Evolutionary conservation across 2,113 vertebrate species (phyloP).

Genomic region (Rhinoderma darwinii): DNA sequence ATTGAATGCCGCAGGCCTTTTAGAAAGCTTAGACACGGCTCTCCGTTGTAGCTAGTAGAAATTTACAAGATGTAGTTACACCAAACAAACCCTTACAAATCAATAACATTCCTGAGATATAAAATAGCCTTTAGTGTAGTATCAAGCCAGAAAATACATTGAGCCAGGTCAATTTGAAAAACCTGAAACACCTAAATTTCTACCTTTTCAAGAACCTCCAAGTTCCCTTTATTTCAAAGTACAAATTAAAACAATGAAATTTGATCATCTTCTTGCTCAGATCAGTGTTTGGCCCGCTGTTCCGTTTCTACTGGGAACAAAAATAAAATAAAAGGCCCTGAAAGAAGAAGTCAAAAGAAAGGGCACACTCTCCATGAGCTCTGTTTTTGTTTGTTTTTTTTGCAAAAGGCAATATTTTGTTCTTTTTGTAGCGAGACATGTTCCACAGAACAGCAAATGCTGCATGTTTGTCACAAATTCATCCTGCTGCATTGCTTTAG

Average conservation of each 20-base stretch:
- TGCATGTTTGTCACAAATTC: slow-evolving; percentile 30
- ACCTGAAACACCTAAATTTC: neutral
- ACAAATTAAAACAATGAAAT: neutral
- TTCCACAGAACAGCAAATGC: slow-evolving; percentile 1
- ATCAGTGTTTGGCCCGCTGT: neutral
- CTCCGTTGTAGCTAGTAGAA: neutral
- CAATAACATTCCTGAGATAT: neutral
- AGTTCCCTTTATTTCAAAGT: neutral
- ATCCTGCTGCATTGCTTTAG: slow-evolving; percentile 36
- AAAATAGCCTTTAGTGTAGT: neutral
- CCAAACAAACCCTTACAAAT: neutral
- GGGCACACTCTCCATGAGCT: neutral
- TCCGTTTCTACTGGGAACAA: neutral
- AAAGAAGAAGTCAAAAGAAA: neutral
- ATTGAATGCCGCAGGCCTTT: neutral
- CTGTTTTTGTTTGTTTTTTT: neutral
- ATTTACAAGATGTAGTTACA: neutral
- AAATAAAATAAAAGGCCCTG: neutral
- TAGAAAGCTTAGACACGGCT: neutral
- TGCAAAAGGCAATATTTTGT: neutral
- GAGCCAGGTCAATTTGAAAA: neutral
- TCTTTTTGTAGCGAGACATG: neutral
- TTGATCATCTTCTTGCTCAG: neutral
- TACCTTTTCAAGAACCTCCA: neutral
- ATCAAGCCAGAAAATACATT: neutral